These are phyloP conservation scores for Willisornis vidua DNA, from an alignment of 2,113 vertebrate species.

Conservation along the genomic window DNA sequence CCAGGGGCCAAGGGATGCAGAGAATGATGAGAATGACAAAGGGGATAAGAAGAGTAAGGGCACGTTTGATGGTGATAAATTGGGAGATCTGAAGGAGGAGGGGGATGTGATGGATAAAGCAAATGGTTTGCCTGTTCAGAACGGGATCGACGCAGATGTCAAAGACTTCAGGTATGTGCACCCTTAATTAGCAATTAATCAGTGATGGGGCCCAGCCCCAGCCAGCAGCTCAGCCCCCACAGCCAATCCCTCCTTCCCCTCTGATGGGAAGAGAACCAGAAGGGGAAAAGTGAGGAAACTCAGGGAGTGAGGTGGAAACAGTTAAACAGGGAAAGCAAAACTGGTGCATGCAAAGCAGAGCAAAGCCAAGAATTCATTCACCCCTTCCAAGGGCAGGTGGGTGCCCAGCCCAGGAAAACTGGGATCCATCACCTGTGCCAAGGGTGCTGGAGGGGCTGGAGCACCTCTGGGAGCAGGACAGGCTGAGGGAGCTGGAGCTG, in stretches of 20 bases:
- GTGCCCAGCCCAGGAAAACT: neutral
- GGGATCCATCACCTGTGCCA: neutral
- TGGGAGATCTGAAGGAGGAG: conserved; percentile 96
- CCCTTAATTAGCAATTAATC: neutral
- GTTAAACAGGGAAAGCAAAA: neutral
- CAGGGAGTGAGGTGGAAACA: rapidly evolving
- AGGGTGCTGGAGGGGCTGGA: neutral
- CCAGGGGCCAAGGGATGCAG: conserved; percentile 92
- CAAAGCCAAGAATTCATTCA: neutral
- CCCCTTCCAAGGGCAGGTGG: neutral
- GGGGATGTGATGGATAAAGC: conserved; percentile 94
- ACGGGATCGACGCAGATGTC: conserved; percentile 95
- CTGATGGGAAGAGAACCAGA: neutral
- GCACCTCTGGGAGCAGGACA: neutral
- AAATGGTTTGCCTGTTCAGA: conserved; percentile 95
- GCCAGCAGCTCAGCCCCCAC: neutral
- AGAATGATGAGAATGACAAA: conserved; percentile 94
- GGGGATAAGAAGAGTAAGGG: conserved; percentile 93
- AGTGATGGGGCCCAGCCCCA: too few species aligned
- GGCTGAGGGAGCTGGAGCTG: neutral
- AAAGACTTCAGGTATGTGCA: conserved; percentile 94
- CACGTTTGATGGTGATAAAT: conserved; percentile 93
- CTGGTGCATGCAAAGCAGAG: neutral
- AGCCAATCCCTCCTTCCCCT: neutral
- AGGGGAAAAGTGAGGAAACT: neutral